Percentiles rank a stretch among this genome's conserved stretches.
Evolutionary conservation across 2,797 vertebrate genomes (phyloP).

Genomic region (Muraenolepis orangiensis): DNA sequence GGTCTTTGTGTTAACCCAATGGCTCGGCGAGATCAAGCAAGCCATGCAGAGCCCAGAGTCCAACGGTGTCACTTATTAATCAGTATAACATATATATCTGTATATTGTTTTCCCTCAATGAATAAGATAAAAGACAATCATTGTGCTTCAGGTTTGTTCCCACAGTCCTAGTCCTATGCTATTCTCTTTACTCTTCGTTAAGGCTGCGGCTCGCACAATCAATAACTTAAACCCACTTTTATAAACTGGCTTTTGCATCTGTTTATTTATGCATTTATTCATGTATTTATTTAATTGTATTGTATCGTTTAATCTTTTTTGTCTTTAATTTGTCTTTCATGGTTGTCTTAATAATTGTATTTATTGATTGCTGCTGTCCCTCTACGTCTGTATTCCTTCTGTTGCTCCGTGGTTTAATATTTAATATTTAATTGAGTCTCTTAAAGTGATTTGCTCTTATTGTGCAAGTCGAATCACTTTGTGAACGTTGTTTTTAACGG

Average conservation of each 20-base stretch:
- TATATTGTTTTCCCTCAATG: constrained; percentile 3
- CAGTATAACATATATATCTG: constrained; percentile 46
- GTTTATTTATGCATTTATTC: not conserved
- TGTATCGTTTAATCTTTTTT: not conserved
- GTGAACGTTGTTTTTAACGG: too few relatives aligned
- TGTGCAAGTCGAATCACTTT: not conserved
- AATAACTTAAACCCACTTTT: not conserved
- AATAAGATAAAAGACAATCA: too few relatives aligned
- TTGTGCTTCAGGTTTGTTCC: constrained; percentile 1
- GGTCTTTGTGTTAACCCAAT: constrained; percentile 51
- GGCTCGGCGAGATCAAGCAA: constrained; percentile 58
- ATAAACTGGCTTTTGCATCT: not conserved
- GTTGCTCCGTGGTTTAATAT: not conserved
- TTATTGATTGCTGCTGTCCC: not conserved
- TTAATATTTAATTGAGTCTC: not conserved
- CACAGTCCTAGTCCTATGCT: not conserved
- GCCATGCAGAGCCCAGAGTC: constrained; percentile 53
- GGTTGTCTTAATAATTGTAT: not conserved
- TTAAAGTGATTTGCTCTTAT: not conserved
- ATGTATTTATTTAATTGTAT: not conserved
- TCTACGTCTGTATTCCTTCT: not conserved
- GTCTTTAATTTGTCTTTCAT: not conserved
- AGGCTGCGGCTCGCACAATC: not conserved
- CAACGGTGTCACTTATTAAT: constrained; percentile 51
- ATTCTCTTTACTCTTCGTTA: not conserved